These are phyloP conservation scores for Thera britannica DNA, from an alignment of 2,888 invertebrate species.

Conservation along the genomic window DNA sequence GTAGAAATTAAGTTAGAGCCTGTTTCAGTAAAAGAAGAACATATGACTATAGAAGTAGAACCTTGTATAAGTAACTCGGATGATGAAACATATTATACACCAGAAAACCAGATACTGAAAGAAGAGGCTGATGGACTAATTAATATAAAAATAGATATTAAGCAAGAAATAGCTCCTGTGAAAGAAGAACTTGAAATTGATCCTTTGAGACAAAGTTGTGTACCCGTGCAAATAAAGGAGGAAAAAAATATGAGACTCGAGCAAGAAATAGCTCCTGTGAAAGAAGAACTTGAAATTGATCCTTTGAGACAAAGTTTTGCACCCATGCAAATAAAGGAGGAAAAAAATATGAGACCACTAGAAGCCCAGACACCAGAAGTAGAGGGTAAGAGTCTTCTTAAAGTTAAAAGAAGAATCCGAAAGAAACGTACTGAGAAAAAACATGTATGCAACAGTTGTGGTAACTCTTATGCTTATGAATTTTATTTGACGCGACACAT, in stretches of 20 bases:
- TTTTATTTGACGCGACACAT: slow-evolving; percentile 18
- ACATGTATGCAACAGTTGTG: slow-evolving; percentile 15
- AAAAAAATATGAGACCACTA: background rate
- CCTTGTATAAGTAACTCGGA: background rate
- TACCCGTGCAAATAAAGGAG: background rate
- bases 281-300: background rate
- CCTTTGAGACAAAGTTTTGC: background rate
- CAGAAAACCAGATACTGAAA: background rate
- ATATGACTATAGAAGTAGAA: background rate
- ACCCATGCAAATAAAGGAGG: background rate
- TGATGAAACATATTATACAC: background rate
- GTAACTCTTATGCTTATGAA: background rate
- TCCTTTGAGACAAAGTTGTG: background rate
- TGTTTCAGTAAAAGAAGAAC: slow-evolving; percentile 19
- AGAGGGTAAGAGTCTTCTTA: background rate
- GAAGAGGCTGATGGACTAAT: background rate
- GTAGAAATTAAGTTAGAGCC: slow-evolving; percentile 2
- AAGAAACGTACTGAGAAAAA: slow-evolving; percentile 2
- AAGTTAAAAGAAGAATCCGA: background rate
- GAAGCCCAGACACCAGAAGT: background rate
- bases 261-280: background rate
- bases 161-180: background rate
- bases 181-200: background rate
- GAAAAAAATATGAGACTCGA: background rate
- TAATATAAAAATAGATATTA: background rate